Conservation (phyloP, 2,888 invertebrate genomes). For the Folsomia manolachei region DNA sequence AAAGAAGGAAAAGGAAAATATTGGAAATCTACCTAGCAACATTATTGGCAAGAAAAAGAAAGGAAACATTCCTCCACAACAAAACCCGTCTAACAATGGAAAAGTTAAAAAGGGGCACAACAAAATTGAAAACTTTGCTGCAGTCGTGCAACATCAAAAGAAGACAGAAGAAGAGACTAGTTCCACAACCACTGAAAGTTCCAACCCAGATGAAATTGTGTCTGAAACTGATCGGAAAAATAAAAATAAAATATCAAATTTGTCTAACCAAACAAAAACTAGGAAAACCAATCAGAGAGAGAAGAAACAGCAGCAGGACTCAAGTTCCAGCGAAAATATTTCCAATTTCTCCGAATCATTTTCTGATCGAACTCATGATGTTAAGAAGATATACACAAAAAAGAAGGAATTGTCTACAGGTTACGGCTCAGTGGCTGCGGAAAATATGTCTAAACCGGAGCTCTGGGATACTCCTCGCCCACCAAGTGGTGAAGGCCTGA, state of each 20-base stretch:
- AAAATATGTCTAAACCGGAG: slow-evolving; percentile 31
- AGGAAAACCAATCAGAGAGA: slow-evolving; percentile 20
- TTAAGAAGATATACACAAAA: slow-evolving; percentile 18
- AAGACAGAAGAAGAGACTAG: slow-evolving; percentile 65
- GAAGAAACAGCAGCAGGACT: slow-evolving; percentile 24
- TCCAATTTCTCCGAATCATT: neutral
- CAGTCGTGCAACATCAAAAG: slow-evolving; percentile 21
- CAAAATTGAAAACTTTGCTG: neutral
- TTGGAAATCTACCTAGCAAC: neutral
- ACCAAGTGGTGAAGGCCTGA: slow-evolving; percentile 40
- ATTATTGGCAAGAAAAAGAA: slow-evolving; percentile 12
- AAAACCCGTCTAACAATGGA: neutral
- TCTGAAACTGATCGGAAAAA: slow-evolving; percentile 18
- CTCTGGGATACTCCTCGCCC: slow-evolving; percentile 46
- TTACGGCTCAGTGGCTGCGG: slow-evolving; percentile 8
- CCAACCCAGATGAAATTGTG: slow-evolving; percentile 60
- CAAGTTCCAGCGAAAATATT: slow-evolving; percentile 6
- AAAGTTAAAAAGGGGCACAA: slow-evolving; percentile 6
- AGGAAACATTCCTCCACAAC: neutral
- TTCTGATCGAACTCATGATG: neutral
- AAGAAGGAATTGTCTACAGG: slow-evolving; percentile 23
- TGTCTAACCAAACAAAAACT: too few species aligned
- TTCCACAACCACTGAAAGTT: slow-evolving; percentile 69
- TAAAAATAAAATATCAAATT: slow-evolving; percentile 23
- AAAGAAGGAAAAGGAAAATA: slow-evolving; percentile 26